A percentile compares a stretch with the other conserved stretches of the same genome.
These are phyloP conservation scores for Pristionchus arcanus DNA, from an alignment of 2,888 invertebrate species.

Conservation along the genomic window DNA sequence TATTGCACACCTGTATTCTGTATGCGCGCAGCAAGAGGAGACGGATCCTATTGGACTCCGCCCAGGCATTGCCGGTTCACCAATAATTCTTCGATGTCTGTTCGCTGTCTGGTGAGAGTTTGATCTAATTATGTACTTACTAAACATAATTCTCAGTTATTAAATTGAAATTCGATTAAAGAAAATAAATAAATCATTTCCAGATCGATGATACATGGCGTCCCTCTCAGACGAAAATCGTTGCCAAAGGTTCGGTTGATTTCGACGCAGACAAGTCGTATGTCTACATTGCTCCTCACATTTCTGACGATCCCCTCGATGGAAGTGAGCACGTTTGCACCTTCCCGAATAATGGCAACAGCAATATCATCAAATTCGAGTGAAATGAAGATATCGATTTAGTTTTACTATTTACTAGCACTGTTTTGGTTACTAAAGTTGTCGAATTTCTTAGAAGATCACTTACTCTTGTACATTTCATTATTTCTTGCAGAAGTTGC, in stretches of 20 bases:
- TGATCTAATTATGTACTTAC: background rate
- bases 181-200: background rate
- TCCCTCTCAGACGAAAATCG: background rate
- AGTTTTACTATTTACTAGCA: too few relatives aligned
- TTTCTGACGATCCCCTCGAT: background rate
- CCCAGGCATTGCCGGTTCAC: background rate
- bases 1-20: too few relatives aligned
- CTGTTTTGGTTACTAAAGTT: too few relatives aligned
- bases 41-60: background rate
- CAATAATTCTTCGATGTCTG: background rate
- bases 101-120: background rate
- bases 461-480: too few relatives aligned
- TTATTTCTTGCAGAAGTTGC: too few relatives aligned
- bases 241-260: background rate
- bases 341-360: background rate
- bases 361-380: background rate
- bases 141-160: background rate
- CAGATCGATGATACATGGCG: background rate
- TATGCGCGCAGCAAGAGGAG: background rate
- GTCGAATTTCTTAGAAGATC: too few relatives aligned
- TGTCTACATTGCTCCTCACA: background rate
- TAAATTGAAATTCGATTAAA: too few relatives aligned
- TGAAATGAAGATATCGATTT: too few relatives aligned
- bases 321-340: conserved; percentile 15
- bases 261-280: background rate